Base-by-base conservation (phyloP, 2,888 invertebrate genomes). In the Phortica okadai region DNA sequence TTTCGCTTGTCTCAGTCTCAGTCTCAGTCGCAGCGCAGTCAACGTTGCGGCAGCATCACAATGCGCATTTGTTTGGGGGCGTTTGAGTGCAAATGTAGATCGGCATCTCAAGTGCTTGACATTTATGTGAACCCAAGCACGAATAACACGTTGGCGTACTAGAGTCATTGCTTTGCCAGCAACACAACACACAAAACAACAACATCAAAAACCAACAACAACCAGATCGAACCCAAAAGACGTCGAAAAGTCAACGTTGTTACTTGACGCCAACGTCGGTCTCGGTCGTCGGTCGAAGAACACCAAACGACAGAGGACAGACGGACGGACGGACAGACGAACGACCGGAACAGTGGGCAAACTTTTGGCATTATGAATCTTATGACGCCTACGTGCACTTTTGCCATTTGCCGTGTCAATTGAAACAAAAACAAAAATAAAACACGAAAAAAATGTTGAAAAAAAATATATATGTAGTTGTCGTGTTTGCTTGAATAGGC, bases 401-500 rank as follows among this genome's bases (percentile, higher is more conserved):
- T 88, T 89, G 87, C 87, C 89, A 89, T 89, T 89, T 89, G 89
- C 82, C 86, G 87, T 88, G 89, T 85, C 90, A 89, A 89, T 89
- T 84, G 84, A 82, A 83, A 85, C 82, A 83, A 85, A 82, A 83
- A 83, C 85, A 64, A 72, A 33, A 56, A 73, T 72, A 73, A 62
- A 25, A 10, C 69, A 21, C n/a, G 16, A 14, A 70, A 72, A 78
- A 33, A 33, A 33, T 4, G 33, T 33, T 2, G 0, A 33, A 33
- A 33, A 33, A 33, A 33, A 1, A 33, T 4, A 33, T 4, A 1
- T 21, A 33, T 33, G 4, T 4, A 33, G 33, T 33, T 33, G 33
- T 33, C 33, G 33, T 33, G 33, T 33, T 33, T 33, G 4, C 33
- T 33, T 5, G 33, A 33, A 33, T 33, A 33, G 33, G 33, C 33